A percentile compares a stretch with the other conserved stretches of the same genome.
These are phyloP conservation scores for Sarcophaga carnaria DNA, from an alignment of 2,888 invertebrate species.

Conservation along the genomic window DNA sequence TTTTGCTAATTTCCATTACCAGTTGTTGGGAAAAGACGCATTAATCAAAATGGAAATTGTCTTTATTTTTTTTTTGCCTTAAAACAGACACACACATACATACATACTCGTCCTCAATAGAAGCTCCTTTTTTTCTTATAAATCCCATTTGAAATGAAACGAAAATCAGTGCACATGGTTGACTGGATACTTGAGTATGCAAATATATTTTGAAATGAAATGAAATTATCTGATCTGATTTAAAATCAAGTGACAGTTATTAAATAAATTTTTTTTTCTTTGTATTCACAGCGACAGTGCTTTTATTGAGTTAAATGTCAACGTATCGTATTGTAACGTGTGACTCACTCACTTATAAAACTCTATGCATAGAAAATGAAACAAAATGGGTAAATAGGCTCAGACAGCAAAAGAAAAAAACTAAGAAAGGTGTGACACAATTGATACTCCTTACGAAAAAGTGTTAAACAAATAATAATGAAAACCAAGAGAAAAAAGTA, in stretches of 20 bases:
- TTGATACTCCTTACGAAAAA: too few relatives aligned
- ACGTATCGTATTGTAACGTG: background rate
- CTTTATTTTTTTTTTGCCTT: background rate
- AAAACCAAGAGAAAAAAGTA: too few relatives aligned
- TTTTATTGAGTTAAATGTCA: slow-evolving; percentile 21
- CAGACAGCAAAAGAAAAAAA: too few relatives aligned
- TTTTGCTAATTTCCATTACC: too few relatives aligned
- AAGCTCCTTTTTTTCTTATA: too few relatives aligned
- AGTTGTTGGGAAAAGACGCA: background rate
- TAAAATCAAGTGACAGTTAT: slow-evolving; percentile 32
- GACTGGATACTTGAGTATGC: slow-evolving; percentile 3
- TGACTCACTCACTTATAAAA: too few relatives aligned
- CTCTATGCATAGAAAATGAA: background rate
- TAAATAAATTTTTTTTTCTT: background rate
- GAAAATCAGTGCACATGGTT: background rate
- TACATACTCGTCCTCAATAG: too few relatives aligned
- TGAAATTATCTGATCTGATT: slow-evolving; percentile 26
- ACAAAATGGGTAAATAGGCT: too few relatives aligned
- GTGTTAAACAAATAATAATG: too few relatives aligned
- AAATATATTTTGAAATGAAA: slow-evolving; percentile 1
- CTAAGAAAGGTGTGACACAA: too few relatives aligned
- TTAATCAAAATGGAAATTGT: slow-evolving; percentile 1
- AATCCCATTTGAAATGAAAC: background rate
- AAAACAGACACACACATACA: background rate
- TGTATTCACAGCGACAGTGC: slow-evolving; percentile 21